These are phyloP conservation scores for Nemapogon koenigi DNA, from an alignment of 2,888 invertebrate genomes.

Conservation along the genomic window DNA sequence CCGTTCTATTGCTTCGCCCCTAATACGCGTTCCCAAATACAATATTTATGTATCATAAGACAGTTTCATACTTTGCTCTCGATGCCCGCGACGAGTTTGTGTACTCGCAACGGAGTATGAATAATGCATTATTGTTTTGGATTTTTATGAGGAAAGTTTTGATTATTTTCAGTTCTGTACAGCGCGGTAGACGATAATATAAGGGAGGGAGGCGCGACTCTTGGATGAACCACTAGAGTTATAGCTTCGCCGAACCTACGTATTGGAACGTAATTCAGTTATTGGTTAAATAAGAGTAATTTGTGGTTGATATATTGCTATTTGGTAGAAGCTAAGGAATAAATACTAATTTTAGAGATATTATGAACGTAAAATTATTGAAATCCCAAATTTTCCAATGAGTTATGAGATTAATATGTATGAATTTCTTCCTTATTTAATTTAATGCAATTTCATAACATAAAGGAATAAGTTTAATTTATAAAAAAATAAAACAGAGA, in stretches of 20 bases:
- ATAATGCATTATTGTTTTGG: slow-evolving; percentile 66
- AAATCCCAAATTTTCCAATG: too few relatives aligned
- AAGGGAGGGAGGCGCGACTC: slow-evolving; percentile 27
- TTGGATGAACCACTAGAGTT: slow-evolving; percentile 39
- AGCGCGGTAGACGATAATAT: slow-evolving; percentile 19
- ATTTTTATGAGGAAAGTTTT: slow-evolving; percentile 65
- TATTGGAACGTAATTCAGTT: slow-evolving; percentile 9
- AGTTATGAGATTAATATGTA: too few relatives aligned
- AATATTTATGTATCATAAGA: slow-evolving; percentile 62
- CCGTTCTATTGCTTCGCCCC: slow-evolving; percentile 20
- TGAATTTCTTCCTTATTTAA: too few relatives aligned
- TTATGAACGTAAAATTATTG: too few relatives aligned
- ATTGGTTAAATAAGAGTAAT: slow-evolving; percentile 8
- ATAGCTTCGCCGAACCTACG: slow-evolving; percentile 23
- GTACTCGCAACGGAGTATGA: slow-evolving; percentile 46
- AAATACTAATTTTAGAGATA: too few relatives aligned
- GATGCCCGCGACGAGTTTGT: slow-evolving; percentile 32
- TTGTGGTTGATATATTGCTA: slow-evolving; percentile 2
- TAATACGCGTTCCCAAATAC: slow-evolving; percentile 45
- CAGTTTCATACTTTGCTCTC: slow-evolving; percentile 56
- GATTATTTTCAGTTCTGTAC: slow-evolving; percentile 62
- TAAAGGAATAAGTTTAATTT: too few relatives aligned
- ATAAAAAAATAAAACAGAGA: too few relatives aligned
- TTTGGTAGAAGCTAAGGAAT: too few relatives aligned
- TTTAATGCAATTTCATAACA: too few relatives aligned